Conservation (phyloP, 2,888 invertebrate genomes). For the Drosophila picticornis region DNA sequence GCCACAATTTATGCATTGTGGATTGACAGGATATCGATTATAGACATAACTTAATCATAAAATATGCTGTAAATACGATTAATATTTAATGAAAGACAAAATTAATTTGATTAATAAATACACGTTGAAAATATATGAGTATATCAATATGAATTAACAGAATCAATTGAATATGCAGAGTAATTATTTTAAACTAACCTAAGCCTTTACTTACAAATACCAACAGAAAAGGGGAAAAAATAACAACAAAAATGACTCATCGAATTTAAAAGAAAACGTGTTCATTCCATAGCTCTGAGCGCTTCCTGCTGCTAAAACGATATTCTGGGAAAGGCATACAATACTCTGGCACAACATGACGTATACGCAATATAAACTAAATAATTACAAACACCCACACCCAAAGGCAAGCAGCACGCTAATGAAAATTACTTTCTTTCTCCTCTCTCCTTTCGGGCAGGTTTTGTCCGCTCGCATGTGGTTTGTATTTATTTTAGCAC, state of each 20-base stretch:
- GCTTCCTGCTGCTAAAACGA: background rate
- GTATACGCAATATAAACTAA: constrained; percentile 69
- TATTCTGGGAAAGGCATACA: constrained; percentile 27
- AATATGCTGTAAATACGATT: background rate
- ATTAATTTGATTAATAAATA: background rate
- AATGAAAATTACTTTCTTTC: constrained; percentile 73
- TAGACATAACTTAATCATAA: background rate
- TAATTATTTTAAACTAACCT: background rate
- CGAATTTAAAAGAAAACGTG: constrained; percentile 10
- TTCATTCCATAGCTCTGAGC: constrained; percentile 17
- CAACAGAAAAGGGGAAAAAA: background rate
- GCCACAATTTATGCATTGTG: background rate
- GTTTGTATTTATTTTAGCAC: constrained; percentile 29
- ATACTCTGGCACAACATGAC: constrained; percentile 52
- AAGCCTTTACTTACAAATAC: constrained; percentile 4
- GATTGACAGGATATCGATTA: background rate
- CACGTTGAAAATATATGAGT: background rate
- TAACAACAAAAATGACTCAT: constrained; percentile 40
- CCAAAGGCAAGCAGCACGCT: constrained; percentile 32
- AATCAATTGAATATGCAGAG: background rate
- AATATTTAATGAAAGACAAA: background rate
- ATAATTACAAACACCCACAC: constrained; percentile 62
- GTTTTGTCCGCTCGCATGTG: constrained; percentile 6
- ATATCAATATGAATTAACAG: background rate
- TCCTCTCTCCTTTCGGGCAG: constrained; percentile 1